Evolutionary conservation across 2,113 vertebrate genomes (phyloP).

Genomic region (Lamprotornis superbus): DNA sequence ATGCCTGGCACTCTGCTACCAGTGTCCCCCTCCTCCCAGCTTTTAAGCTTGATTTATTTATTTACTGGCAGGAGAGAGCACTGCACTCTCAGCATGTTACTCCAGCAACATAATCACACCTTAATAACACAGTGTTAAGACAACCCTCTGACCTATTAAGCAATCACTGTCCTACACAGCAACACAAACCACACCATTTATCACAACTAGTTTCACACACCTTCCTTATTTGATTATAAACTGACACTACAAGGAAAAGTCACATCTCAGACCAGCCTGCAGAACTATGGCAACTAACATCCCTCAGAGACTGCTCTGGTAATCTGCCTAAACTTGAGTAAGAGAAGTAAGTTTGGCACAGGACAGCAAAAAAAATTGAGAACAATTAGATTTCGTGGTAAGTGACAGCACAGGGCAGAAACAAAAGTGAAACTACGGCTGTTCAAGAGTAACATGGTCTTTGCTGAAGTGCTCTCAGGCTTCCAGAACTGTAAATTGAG

Average conservation of each 20-base stretch:
- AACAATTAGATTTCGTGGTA: not conserved
- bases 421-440: not conserved
- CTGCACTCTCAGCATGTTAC: not conserved
- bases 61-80: not conserved
- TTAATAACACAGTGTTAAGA: not conserved
- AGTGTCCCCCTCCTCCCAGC: accelerated
- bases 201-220: not conserved
- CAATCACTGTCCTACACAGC: not conserved
- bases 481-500: not conserved
- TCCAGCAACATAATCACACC: not conserved
- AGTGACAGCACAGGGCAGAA: not conserved
- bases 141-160: not conserved
- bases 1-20: not conserved
- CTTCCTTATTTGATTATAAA: not conserved
- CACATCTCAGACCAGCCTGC: not conserved
- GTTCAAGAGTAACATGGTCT: not conserved
- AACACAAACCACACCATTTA: not conserved
- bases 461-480: not conserved
- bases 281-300: not conserved
- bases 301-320: not conserved
- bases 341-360: not conserved
- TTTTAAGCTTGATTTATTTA: not conserved
- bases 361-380: not conserved
- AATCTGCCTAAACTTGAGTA: not conserved
- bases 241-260: not conserved